Percentiles rank a stretch among this genome's conserved stretches.
phyloP scores from a whole-genome alignment of 2,113 vertebrate genomes.

The Salminus brasiliensis region DNA sequence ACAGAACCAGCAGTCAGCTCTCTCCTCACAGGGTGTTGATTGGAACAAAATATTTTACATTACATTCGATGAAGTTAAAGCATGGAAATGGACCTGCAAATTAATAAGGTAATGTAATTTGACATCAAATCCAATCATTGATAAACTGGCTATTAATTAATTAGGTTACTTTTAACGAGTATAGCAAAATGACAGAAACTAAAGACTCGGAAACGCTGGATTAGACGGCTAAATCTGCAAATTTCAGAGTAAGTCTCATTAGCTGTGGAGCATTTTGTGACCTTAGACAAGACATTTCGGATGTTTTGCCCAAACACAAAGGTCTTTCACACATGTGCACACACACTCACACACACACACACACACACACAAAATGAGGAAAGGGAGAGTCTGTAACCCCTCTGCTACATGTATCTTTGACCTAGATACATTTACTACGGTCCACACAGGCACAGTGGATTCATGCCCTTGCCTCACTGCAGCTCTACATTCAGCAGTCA shows the following conservation, averaged over 20 bases:
- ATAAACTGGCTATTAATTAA: too few relatives aligned
- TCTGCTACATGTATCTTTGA: conserved; percentile 21
- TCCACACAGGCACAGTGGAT: conserved; percentile 22
- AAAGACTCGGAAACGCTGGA: neutral
- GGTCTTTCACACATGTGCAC: neutral
- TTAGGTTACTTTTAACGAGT: too few relatives aligned
- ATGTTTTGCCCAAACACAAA: neutral
- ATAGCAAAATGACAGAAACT: neutral
- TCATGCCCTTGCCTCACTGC: conserved; percentile 9
- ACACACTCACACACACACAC: too few relatives aligned
- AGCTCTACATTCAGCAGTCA: neutral
- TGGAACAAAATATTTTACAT: too few relatives aligned
- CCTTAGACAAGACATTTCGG: neutral
- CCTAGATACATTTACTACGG: conserved; percentile 23
- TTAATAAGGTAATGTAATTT: too few relatives aligned
- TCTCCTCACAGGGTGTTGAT: too few relatives aligned
- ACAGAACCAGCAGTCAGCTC: too few relatives aligned
- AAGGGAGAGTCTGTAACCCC: neutral
- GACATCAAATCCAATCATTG: too few relatives aligned
- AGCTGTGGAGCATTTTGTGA: neutral
- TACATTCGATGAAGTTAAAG: too few relatives aligned
- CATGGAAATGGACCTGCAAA: too few relatives aligned
- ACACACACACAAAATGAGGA: too few relatives aligned
- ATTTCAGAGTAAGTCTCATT: neutral
- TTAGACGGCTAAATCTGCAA: neutral